Base-by-base conservation (phyloP, 2,113 vertebrate genomes). In the Pachypanchax playfairii region DNA sequence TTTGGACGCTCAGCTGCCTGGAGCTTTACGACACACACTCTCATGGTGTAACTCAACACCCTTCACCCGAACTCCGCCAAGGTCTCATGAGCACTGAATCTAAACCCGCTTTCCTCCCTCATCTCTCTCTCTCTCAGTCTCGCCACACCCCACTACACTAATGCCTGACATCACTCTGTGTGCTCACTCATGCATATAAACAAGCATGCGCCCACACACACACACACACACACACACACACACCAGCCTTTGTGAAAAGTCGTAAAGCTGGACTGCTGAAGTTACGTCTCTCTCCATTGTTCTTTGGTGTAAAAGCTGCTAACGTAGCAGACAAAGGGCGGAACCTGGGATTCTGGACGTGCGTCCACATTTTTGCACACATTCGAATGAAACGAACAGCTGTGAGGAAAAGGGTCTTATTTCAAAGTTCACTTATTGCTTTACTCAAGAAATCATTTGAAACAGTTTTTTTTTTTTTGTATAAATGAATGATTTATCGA, bases 261-360 rank as follows among this genome's bases (percentile, higher is more conserved):
- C 36, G 29, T 82, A 69, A 88, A 87, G 79, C 82, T 59, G 39
- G 22, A 38, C 70, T 53, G 25, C 72, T 84, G 70, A 82, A 87
- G 78, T 78, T 70, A 79, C 25, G 24, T 83, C 73, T 82, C 67
- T 54, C 65, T 70, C 83, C 53, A 90, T 90, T 91, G 89, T 92
- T 89, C 77, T 83, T 66, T 29, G 61, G 63, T 63, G 85, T 79
- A 80, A 87, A 90, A 87, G 83, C 80, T 83, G 85, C 80, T 79
- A 86, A 81, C 75, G 69, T 77, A 77, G 78, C 74, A 87, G 59
- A 91, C 90, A 92, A 91, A 85, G 84, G 83, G 75, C 83, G 84
- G 88, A 88, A 90, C 75, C n/a, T 80, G 70, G 59, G 67, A 63
- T 25, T 50, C 69, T 54, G 35, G 15, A 43, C 35, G 52, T 17